Base-by-base conservation (phyloP, 2,113 vertebrate genomes). In the Centropus bengalensis region DNA sequence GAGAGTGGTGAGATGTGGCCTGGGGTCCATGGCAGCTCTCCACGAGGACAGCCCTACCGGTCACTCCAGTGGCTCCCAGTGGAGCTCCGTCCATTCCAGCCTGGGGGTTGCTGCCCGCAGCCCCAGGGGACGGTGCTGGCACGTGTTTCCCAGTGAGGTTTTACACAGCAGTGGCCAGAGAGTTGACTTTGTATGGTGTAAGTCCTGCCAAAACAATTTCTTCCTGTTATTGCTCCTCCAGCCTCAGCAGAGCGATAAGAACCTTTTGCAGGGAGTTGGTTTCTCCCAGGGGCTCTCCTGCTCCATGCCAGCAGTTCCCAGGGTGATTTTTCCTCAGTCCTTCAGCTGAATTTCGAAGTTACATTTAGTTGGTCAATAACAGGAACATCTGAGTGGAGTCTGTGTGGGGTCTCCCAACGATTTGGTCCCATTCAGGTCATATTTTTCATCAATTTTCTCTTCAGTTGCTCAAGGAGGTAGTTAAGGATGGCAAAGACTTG, bases 171-270 rank as follows among this genome's bases (percentile, higher is more conserved):
- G 67, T 11, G 1, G 30, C 75, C 1, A 8, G 21, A 63, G 84
- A 94, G 82, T 85, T 94, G 80, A 66, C 45, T 75, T 91, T 58
- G 10, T 32, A 14, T 68, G 71, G 87, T 91, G 85, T 71, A 94
- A 93, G 79, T 60, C 71, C 91, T 91, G 85, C 78, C 85, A 73
- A 91, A 97, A 96, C 89, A 95, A 82, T 95, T 94, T 78, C 93
- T 97, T 97, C 93, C 93, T 95, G 94, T 95, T 96, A 91, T 70
- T 94, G 68, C 93, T 92, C 54, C 75, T 91, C 55, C 14, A 13
- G 59, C 81, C 68, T 33, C 18, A 67, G 78, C 2, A 3, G 22
- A 95, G 90, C 1, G 79, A 88, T 95, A 93, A 94, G 90, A 77
- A 47, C 32, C 45, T 86, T 55, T 58, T 40, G 33, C 52, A 74